Conservation (phyloP, 2,797 vertebrate genomes). For the Pogoniulus pusillus region DNA sequence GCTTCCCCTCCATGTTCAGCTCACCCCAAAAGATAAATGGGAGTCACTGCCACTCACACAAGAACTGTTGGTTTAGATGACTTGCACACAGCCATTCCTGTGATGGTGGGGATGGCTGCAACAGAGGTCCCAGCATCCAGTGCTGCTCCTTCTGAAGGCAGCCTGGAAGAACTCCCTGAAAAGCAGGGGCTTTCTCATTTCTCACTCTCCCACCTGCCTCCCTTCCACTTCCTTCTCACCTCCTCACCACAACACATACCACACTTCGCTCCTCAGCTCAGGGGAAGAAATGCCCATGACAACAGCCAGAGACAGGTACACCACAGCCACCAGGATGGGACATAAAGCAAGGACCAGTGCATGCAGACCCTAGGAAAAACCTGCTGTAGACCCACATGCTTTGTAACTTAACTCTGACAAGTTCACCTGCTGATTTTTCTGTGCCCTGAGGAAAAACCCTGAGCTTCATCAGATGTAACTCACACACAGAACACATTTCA, state of each 20-base stretch:
- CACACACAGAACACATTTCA: background rate
- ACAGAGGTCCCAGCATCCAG: background rate
- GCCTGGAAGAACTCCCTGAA: background rate
- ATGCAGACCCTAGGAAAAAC: background rate
- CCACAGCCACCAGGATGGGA: fast-evolving
- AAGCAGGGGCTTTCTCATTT: background rate
- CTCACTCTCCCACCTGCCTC: background rate
- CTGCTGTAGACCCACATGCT: fast-evolving
- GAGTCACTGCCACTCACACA: background rate
- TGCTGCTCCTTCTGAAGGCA: background rate
- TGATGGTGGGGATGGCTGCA: background rate
- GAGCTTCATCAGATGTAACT: background rate
- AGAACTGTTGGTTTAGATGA: background rate
- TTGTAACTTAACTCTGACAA: background rate
- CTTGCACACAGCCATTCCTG: background rate
- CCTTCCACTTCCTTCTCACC: background rate
- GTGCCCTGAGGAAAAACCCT: background rate
- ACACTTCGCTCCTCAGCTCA: background rate
- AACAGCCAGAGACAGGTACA: background rate
- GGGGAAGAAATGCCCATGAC: background rate
- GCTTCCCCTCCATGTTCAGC: background rate
- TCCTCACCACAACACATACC: background rate
- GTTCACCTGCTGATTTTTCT: background rate
- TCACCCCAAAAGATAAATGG: background rate
- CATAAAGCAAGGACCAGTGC: background rate